Percentiles rank a stretch among this genome's conserved stretches.
Evolutionary conservation across 2,797 vertebrate species (phyloP).

Genomic region (Echiichthys vipera): DNA sequence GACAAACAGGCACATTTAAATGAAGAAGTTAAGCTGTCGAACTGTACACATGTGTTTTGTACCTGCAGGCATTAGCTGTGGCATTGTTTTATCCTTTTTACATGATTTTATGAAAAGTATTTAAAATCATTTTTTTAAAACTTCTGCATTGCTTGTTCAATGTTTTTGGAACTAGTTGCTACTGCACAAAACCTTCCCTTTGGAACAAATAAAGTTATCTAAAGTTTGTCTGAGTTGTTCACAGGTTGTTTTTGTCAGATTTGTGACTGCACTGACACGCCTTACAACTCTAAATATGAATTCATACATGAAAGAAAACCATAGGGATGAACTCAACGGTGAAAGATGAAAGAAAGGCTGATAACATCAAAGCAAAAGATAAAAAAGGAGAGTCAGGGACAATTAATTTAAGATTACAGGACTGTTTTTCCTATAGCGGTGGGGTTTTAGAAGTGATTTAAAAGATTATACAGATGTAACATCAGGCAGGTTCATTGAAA

Average conservation of each 20-base stretch:
- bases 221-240: not conserved
- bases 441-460: slow-evolving; percentile 19
- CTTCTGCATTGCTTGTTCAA: not conserved
- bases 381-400: slow-evolving; percentile 3
- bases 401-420: slow-evolving; percentile 28
- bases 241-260: not conserved
- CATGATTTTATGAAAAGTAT: not conserved
- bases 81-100: not conserved
- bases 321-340: not conserved
- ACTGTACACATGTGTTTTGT: not conserved
- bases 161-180: not conserved
- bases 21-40: not conserved
- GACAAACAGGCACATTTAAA: not conserved
- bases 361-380: slow-evolving; percentile 31
- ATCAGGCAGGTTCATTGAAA: slow-evolving; percentile 23
- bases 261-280: not conserved
- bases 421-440: not conserved
- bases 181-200: not conserved
- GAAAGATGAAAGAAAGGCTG: not conserved
- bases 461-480: slow-evolving; percentile 26
- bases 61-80: not conserved
- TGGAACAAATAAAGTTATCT: not conserved
- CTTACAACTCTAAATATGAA: not conserved
- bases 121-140: too few species aligned
- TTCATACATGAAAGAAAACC: slow-evolving; percentile 2